Evolutionary conservation across 2,113 vertebrate genomes (phyloP).

Genomic region (Callopanchax toddi): DNA sequence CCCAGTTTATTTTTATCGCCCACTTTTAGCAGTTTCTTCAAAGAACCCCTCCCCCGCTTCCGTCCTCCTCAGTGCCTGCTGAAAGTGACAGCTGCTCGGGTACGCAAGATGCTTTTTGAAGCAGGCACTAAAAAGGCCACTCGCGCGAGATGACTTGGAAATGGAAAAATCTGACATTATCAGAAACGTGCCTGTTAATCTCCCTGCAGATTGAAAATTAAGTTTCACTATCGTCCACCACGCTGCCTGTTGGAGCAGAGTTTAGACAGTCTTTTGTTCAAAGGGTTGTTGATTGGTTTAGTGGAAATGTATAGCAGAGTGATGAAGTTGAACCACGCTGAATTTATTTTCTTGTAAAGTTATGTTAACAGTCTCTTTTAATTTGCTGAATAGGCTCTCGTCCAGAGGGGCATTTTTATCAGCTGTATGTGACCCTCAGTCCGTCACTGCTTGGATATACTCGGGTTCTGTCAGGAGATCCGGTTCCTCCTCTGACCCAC

Average conservation of each 20-base stretch:
- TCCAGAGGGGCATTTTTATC: slow-evolving; percentile 4
- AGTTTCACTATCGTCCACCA: slow-evolving; percentile 26
- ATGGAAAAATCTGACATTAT: slow-evolving; percentile 59
- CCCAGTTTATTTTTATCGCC: slow-evolving; percentile 78
- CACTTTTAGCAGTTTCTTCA: slow-evolving; percentile 79
- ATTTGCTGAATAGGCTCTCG: slow-evolving; percentile 24
- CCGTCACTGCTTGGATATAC: slow-evolving; percentile 23
- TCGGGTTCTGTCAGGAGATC: slow-evolving; percentile 34
- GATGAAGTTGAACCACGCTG: slow-evolving; percentile 9
- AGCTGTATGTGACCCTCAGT: slow-evolving; percentile 12
- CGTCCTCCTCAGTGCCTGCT: slow-evolving; percentile 62
- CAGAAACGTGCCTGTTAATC: slow-evolving; percentile 63
- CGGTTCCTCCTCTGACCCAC: slow-evolving; percentile 54
- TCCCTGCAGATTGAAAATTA: slow-evolving; percentile 71
- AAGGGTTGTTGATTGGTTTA: slow-evolving; percentile 55
- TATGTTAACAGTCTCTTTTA: slow-evolving; percentile 13
- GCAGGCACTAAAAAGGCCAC: slow-evolving; percentile 75
- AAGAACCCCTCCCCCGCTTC: slow-evolving; percentile 68
- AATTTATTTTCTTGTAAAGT: slow-evolving; percentile 20
- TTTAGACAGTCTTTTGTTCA: slow-evolving; percentile 48
- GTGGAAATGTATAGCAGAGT: slow-evolving; percentile 33
- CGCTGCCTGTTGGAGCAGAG: slow-evolving; percentile 32
- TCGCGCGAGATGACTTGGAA: slow-evolving; percentile 64
- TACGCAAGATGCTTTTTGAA: slow-evolving; percentile 72
- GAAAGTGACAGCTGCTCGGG: slow-evolving; percentile 74